Base-by-base conservation (phyloP, 2,888 invertebrate genomes). In the Volucella inflata region DNA sequence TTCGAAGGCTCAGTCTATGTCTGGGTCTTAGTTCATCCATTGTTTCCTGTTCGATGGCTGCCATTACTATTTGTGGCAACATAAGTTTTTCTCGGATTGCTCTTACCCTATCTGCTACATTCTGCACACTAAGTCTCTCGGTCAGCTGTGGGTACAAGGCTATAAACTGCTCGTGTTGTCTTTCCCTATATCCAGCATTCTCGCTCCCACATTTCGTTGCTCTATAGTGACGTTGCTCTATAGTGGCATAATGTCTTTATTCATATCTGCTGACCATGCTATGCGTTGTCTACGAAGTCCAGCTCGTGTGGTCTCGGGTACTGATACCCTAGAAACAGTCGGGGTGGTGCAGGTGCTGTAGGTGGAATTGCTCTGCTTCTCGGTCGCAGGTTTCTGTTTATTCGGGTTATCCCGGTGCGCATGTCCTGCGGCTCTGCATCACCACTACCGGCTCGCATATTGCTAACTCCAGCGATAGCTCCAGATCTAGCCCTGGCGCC, bases 381-480 rank as follows among this genome's bases (percentile, higher is more conserved):
- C n/a, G 55, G 14, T 57, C 36, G 68, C 68, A 68, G 55, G 53
- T 44, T 11, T 44, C 42, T 44, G 12, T 55, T 68, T 16, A 0
- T 68, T 68, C 67, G 53, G 67, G 67, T 67, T 67, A 67, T 67
- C 67, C 67, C 67, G 40, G 67, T 67, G 53, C 14, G 14, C 67
- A 67, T 67, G n/a, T 55, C 44, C 30, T 46, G 57, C 70, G 59
- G 1, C 30, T 71, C 57, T 60, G 71, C 59, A 60, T 36, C 71
- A 71, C 59, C 48, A 71, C 71, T 71, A 71, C 50, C 71, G 59
- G 59, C 40, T 71, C 71, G 59, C 40, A 59, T 8, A 30, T 59
- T 71, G 71, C 70, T 70, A 36, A 48, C 70, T 57, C 70, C 70
- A 70, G 57, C 70, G 57, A 46, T 70, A 67, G 51, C 51, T 67